A percentile compares a stretch with the other conserved stretches of the same genome.
Conservation (phyloP, 1,140 invertebrate species). For the Dufourea novaeangliae region DNA sequence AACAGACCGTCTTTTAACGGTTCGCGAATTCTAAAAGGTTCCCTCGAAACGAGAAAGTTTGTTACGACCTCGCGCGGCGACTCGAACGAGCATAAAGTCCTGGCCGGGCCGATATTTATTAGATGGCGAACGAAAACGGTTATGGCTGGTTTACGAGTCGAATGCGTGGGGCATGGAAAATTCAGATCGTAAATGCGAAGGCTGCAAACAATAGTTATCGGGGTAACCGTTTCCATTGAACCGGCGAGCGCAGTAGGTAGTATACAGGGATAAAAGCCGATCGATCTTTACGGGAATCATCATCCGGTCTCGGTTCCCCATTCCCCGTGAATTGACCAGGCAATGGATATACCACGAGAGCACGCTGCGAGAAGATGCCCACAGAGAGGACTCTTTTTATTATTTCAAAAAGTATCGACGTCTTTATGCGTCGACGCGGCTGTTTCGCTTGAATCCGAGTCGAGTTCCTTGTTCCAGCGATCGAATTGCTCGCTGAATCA, state of each 20-base stretch:
- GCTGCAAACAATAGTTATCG: slow-evolving; percentile 46
- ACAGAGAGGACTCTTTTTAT: not conserved
- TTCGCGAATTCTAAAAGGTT: slow-evolving; percentile 4
- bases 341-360: not conserved
- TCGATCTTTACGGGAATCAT: not conserved
- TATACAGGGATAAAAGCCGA: not conserved
- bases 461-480: not conserved
- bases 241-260: slow-evolving; percentile 4
- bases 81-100: not conserved
- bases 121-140: not conserved
- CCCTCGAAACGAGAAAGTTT: not conserved
- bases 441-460: not conserved
- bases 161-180: slow-evolving; percentile 23
- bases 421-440: not conserved
- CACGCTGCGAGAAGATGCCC: not conserved
- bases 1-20: no score
- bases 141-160: slow-evolving; percentile 12
- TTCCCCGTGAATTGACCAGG: not conserved
- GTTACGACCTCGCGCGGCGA: not conserved
- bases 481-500: slow-evolving; percentile 1
- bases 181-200: slow-evolving; percentile 36
- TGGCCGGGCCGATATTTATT: not conserved
- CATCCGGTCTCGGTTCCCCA: not conserved
- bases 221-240: slow-evolving; percentile 37
- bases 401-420: slow-evolving; percentile 2